phyloP scores from a whole-genome alignment of 2,113 vertebrate genomes.

The Silurus asotus region DNA sequence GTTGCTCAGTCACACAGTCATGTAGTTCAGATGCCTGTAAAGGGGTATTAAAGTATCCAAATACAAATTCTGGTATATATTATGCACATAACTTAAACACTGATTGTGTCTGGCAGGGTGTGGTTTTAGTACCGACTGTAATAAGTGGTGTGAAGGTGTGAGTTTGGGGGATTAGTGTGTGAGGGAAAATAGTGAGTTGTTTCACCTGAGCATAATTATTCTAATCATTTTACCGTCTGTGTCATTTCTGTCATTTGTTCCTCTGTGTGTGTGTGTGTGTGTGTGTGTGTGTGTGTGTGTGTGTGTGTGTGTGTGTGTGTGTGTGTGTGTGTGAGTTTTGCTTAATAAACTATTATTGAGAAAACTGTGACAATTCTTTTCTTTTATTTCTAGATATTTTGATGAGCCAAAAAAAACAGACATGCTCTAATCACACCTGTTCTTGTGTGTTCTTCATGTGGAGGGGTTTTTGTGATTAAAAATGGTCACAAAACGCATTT shows the following conservation, averaged over 20 bases:
- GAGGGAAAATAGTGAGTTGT: not conserved
- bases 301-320: not conserved
- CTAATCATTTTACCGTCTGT: not conserved
- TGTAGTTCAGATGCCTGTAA: no score
- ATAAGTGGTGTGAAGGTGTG: not conserved
- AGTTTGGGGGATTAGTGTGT: not conserved
- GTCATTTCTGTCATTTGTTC: not conserved
- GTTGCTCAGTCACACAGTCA: no score
- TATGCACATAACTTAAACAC: not conserved
- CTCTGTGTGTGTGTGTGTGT: not conserved
- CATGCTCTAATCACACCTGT: no score
- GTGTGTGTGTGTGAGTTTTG: not conserved
- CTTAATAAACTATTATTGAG: not conserved
- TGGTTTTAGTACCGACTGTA: not conserved
- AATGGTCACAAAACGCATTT: not conserved
- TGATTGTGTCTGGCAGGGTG: not conserved
- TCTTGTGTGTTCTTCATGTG: not conserved
- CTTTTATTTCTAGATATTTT: not conserved
- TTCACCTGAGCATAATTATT: not conserved
- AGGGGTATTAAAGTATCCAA: no score
- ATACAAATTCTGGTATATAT: not conserved
- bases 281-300: constrained; percentile 6
- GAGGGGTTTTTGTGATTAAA: no score
- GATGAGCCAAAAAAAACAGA: not conserved
- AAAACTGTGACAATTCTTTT: not conserved